Evolutionary conservation across 2,888 invertebrate species (phyloP), one percentile per base, ranked within the genome.

Genomic region (Thyatira batis): DNA sequence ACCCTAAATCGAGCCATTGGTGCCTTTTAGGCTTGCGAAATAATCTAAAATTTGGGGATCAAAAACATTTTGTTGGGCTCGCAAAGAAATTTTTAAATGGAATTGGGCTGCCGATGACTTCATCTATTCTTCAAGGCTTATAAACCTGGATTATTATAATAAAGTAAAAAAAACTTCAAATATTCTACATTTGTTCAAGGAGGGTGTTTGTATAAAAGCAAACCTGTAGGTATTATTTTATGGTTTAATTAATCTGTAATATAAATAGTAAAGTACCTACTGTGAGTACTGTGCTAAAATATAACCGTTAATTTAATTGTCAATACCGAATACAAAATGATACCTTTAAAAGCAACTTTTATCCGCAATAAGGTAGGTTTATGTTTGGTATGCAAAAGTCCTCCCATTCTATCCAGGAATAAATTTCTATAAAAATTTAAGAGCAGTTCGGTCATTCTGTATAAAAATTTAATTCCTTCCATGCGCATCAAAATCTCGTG

Each of bases 1-100:
- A 70, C 54, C 63, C 58, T 48, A 54, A 65, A 69, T 68, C 60
- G 61, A 64, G 57, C 28, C 57, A 9, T 57, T 63, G 61, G 60
- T 60, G 58, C 53, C 59, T 44, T 54, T 62, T 63, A 48, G 27
- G 48, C 48, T 48, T 48, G 20, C 5, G 1, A 11, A 27, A 27
- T n/a, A 11, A 45, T 17, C 17, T 23, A 21, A 23, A 21, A 23
- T 45, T 45, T 21, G 23, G 8, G 11, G 21, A 21, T 6, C 23
- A 6, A 21, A 20, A 44, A 44, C 1, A 10, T 9, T 20, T 17
- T 8, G 43, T 8, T n/a, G 23, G 23, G 50, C 10, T 44, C 20
- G 20, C 27, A 30, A 2, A 30, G 23, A 30, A 30, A 10, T 30
- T 30, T n/a, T 2, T n/a, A 30, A 30, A 30, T 11, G 10, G 10